Evolutionary conservation across 2,888 invertebrate genomes (phyloP).

Genomic region (Cistogaster globosa): DNA sequence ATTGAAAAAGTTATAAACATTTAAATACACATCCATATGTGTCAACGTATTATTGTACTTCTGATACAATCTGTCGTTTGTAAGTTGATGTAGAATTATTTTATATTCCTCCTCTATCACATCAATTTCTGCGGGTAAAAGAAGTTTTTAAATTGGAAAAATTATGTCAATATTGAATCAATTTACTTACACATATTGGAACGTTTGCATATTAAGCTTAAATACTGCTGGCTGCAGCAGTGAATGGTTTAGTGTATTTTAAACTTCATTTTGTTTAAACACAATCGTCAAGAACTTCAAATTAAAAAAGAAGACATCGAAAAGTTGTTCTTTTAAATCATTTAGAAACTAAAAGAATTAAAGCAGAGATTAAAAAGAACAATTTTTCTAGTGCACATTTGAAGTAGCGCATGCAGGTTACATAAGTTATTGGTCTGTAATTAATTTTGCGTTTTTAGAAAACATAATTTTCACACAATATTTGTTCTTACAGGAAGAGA

Average conservation of each 20-base stretch:
- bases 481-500: too few species aligned
- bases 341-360: too few species aligned
- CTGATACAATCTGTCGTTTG: neutral
- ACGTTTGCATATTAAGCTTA: constrained; percentile 14
- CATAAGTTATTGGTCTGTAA: too few species aligned
- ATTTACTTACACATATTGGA: constrained; percentile 49
- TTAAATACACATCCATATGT: neutral
- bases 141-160: constrained; percentile 45
- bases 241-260: constrained; percentile 27
- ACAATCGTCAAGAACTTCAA: neutral
- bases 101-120: neutral
- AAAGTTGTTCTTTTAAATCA: neutral
- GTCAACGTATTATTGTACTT: neutral
- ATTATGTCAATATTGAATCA: constrained; percentile 67
- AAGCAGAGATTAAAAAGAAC: too few species aligned
- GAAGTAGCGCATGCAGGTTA: too few species aligned
- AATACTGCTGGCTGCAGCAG: neutral
- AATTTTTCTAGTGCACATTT: too few species aligned
- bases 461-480: too few species aligned
- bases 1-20: constrained; percentile 34
- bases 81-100: constrained; percentile 41
- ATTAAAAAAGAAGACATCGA: neutral
- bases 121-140: constrained; percentile 21
- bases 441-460: too few species aligned
- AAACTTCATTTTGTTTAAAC: neutral